phyloP scores from a whole-genome alignment of 2,888 invertebrate genomes.

The Lithodes maja region DNA sequence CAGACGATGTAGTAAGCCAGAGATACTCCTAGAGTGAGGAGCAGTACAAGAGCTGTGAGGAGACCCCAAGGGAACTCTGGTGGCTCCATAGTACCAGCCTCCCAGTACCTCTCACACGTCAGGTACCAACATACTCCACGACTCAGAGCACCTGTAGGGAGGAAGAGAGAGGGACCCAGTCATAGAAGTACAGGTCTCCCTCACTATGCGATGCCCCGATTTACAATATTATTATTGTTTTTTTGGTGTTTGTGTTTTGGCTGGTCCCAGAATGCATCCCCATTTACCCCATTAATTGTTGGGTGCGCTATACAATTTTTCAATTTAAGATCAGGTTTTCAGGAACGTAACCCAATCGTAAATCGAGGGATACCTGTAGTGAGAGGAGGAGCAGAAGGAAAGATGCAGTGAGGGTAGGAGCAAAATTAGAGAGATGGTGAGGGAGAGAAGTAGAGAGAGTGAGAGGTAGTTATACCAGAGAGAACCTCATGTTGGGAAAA shows the following conservation, averaged over 20 bases:
- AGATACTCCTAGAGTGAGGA: slow-evolving; percentile 69
- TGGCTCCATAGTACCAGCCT: slow-evolving; percentile 74
- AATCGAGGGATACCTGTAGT: not conserved
- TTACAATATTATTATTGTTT: not conserved
- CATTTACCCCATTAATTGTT: too few species aligned
- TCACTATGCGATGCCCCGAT: not conserved
- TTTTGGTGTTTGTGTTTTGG: not conserved
- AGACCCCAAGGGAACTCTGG: slow-evolving; percentile 69
- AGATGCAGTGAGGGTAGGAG: too few species aligned
- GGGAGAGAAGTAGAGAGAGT: too few species aligned
- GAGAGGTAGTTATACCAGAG: too few species aligned
- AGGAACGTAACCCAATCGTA: too few species aligned
- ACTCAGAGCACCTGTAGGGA: slow-evolving; percentile 85
- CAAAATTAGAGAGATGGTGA: too few species aligned
- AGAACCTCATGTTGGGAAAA: too few species aligned
- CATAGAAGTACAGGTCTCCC: not conserved
- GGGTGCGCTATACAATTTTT: too few species aligned
- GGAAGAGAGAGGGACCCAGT: not conserved
- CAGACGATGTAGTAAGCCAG: slow-evolving; percentile 70
- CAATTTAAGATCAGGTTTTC: too few species aligned
- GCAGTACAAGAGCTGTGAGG: slow-evolving; percentile 63
- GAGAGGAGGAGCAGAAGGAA: too few species aligned
- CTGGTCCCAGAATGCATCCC: too few species aligned
- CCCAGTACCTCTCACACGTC: slow-evolving; percentile 94
- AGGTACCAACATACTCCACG: slow-evolving; percentile 93